Conservation (phyloP, 2,888 invertebrate genomes). For the Mayetiola destructor region DNA sequence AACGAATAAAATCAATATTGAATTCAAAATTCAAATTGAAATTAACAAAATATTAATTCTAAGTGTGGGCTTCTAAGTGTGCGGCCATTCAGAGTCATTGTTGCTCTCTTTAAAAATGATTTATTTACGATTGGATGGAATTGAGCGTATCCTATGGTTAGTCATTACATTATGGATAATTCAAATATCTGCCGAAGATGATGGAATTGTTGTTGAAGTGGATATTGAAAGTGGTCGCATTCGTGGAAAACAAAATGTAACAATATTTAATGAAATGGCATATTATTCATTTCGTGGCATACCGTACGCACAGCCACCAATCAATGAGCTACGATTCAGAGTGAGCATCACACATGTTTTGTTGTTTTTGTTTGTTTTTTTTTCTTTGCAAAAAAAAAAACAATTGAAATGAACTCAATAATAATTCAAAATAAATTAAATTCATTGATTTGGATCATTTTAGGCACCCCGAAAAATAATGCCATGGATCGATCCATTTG, state of each 20-base stretch:
- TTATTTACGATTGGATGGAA: neutral
- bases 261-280: neutral
- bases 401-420: no score
- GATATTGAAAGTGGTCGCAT: conserved; percentile 12
- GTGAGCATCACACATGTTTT: no score
- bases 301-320: conserved; percentile 13
- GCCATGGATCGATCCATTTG: neutral
- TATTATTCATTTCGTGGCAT: conserved; percentile 14
- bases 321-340: conserved; percentile 7
- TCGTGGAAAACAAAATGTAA: neutral
- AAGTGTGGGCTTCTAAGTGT: no score
- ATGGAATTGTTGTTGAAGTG: neutral
- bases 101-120: no score
- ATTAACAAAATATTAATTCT: no score
- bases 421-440: no score
- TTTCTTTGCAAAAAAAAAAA: no score
- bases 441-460: no score
- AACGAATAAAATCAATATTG: no score
- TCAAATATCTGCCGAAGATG: neutral
- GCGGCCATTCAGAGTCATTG: no score
- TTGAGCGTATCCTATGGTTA: neutral
- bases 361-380: no score
- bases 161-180: neutral
- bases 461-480: conserved; percentile 1
- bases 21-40: no score